These are phyloP conservation scores for Apogon hyalosoma DNA, from an alignment of 2,797 vertebrate species.

Conservation along the genomic window DNA sequence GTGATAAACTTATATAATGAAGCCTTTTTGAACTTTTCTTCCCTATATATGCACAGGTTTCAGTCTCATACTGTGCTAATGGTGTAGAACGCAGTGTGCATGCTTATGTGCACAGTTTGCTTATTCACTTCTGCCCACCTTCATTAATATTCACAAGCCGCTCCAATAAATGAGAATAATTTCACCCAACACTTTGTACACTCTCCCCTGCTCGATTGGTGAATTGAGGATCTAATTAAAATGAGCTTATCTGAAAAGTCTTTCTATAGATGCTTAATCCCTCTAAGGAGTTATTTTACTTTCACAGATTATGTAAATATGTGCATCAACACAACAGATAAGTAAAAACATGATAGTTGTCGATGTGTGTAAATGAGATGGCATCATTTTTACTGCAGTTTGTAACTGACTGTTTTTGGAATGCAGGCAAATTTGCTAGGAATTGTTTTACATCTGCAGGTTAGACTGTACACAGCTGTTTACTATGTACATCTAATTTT, in stretches of 20 bases:
- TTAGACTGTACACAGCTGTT: too few relatives aligned
- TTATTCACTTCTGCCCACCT: conserved; percentile 13
- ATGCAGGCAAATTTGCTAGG: too few relatives aligned
- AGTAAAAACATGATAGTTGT: too few relatives aligned
- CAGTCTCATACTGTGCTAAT: not conserved
- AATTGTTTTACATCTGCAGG: too few relatives aligned
- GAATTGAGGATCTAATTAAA: conserved; percentile 37
- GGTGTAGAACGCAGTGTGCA: conserved; percentile 9
- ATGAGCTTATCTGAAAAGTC: conserved; percentile 4
- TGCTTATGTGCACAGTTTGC: conserved; percentile 27
- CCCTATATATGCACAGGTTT: conserved; percentile 4
- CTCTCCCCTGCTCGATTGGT: conserved; percentile 4
- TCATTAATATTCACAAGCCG: conserved; percentile 50
- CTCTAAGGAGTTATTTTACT: not conserved
- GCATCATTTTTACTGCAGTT: not conserved
- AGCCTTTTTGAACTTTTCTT: not conserved
- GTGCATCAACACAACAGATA: not conserved
- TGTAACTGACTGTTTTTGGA: too few relatives aligned
- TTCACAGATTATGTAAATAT: not conserved
- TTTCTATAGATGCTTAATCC: not conserved
- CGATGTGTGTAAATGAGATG: not conserved
- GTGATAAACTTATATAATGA: too few relatives aligned
- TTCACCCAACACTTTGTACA: conserved; percentile 13
- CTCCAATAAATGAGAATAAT: conserved; percentile 31
- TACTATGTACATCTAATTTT: not conserved